Base-by-base conservation (phyloP, 2,888 invertebrate genomes). In the Gastrophysa polygoni region DNA sequence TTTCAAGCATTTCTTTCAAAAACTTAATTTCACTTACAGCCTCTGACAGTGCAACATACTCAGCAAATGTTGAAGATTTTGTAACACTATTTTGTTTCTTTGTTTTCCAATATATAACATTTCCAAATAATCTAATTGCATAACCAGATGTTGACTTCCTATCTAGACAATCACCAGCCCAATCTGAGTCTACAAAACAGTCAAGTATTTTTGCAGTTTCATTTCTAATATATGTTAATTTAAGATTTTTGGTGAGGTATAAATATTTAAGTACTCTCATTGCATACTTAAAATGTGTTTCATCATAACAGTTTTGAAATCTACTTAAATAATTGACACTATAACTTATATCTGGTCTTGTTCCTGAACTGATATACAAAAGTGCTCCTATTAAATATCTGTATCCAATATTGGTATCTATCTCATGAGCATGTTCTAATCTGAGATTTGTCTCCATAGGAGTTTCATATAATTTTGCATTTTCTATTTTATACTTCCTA, bases 51-150 rank as follows among this genome's bases (percentile, higher is more conserved):
- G 69, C 68, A 16, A 70, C 61, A 59, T 71, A 71, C 50, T 71
- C 71, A 5, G 71, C 71, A 59, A 59, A 66, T 14, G 69, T 71
- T 7, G 69, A 67, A 17, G 69, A 69, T 59, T 70, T 71, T 17
- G 76, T 72, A 21, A 77, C 75, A 55, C 16, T 66, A 34, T 52
- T 71, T 73, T 78, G 76, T 72, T 78, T 78, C 17, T 56, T 49
- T 44, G 75, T 65, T 73, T 77, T 78, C 76, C 76, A 78, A 51
- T 34, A 57, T 11, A 67, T 24, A 24, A 24, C 24, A 38, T 64
- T 62, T 29, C 59, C 64, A 49, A 56, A 65, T 28, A 55, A 16
- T 38, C 43, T 18, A 29, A 61, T 50, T 21, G 51, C 11, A 57
- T 20, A 61, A 21, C 61, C 55, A 16, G 63, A 52, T 2, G 61